Evolutionary conservation across 2,888 invertebrate species (phyloP).

Genomic region (Agrilus biguttatus): DNA sequence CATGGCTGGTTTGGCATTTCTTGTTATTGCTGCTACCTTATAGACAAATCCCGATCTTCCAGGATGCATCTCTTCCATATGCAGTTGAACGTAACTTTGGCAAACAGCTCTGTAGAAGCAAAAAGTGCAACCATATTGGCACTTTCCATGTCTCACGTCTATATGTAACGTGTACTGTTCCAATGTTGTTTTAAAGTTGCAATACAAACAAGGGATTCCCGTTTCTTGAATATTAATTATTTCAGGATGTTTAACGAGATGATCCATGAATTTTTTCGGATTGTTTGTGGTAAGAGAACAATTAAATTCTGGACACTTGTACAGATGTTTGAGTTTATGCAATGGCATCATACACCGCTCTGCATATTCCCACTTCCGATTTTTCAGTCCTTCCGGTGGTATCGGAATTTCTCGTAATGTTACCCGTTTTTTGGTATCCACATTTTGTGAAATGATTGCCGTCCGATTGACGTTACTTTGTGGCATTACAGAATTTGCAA

Average conservation of each 20-base stretch:
- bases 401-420: constrained; percentile 7
- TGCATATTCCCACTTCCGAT: constrained; percentile 15
- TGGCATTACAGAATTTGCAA: too few species aligned
- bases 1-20: neutral
- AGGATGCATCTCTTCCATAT: constrained; percentile 34
- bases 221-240: constrained; percentile 4
- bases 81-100: constrained; percentile 44
- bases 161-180: constrained; percentile 35
- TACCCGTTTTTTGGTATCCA: neutral
- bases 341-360: constrained; percentile 26
- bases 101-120: constrained; percentile 54
- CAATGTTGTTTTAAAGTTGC: constrained; percentile 32
- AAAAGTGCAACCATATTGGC: constrained; percentile 46
- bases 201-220: constrained; percentile 34
- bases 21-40: constrained; percentile 9
- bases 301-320: constrained; percentile 39
- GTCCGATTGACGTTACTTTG: neutral
- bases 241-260: constrained; percentile 26
- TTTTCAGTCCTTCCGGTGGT: constrained; percentile 12
- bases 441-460: neutral
- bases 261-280: constrained; percentile 25
- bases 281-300: constrained; percentile 35
- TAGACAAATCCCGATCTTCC: constrained; percentile 12
- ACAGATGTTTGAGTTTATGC: constrained; percentile 30
- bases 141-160: constrained; percentile 43